A percentile compares a stretch with the other conserved stretches of the same genome.
Conservation (phyloP, 2,113 vertebrate species). For the Pagrus major region DNA sequence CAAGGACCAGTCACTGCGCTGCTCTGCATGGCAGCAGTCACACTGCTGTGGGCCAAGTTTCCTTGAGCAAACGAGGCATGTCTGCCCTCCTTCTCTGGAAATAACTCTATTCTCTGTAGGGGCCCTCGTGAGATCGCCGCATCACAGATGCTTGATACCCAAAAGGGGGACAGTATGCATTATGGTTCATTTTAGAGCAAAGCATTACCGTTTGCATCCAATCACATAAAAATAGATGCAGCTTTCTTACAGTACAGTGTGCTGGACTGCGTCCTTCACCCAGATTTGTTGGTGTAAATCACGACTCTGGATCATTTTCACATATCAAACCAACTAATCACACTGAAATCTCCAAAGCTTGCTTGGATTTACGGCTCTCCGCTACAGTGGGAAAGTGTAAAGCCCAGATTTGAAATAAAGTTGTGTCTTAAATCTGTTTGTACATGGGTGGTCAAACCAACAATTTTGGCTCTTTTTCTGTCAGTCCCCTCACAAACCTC, state of each 20-base stretch:
- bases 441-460: neutral
- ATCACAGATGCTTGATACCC: constrained; percentile 48
- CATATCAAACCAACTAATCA: constrained; percentile 21
- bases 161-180: constrained; percentile 35
- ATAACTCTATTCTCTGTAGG: constrained; percentile 55
- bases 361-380: neutral
- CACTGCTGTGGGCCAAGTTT: constrained; percentile 72
- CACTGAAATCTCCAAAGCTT: constrained; percentile 13
- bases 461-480: neutral
- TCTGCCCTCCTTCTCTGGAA: constrained; percentile 71
- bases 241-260: constrained; percentile 19
- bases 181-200: constrained; percentile 17
- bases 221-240: constrained; percentile 30
- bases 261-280: constrained; percentile 21
- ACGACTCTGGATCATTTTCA: constrained; percentile 9
- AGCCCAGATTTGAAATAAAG: neutral
- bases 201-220: constrained; percentile 17
- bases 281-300: constrained; percentile 12
- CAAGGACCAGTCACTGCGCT: constrained; percentile 70
- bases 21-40: constrained; percentile 68
- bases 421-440: neutral
- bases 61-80: constrained; percentile 65
- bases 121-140: constrained; percentile 55
- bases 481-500: neutral
- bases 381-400: neutral